These are phyloP conservation scores for Pseudopodoces humilis DNA, from an alignment of 2,113 vertebrate genomes.

Conservation along the genomic window DNA sequence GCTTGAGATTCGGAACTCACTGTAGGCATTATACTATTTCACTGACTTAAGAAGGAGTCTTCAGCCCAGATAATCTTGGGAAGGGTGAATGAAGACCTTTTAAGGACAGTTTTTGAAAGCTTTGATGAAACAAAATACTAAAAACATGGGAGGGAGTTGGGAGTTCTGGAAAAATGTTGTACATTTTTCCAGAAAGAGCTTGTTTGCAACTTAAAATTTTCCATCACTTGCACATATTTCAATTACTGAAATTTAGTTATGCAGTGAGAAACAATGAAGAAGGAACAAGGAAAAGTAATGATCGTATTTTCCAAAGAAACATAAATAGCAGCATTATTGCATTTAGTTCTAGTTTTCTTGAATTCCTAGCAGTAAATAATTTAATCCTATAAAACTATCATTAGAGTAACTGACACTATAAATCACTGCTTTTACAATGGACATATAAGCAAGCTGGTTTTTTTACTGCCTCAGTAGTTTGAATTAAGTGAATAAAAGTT, in stretches of 20 bases:
- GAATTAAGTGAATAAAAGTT: constrained; percentile 72
- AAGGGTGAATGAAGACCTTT: background rate
- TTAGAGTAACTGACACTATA: constrained; percentile 69
- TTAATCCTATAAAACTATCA: constrained; percentile 72
- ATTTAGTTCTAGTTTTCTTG: constrained; percentile 59
- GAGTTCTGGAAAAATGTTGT: background rate
- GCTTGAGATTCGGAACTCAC: background rate
- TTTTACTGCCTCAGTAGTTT: constrained; percentile 67
- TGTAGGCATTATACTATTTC: background rate
- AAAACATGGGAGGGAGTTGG: background rate
- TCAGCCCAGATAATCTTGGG: background rate
- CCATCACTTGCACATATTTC: background rate
- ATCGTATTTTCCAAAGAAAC: constrained; percentile 27
- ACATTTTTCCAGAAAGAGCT: background rate
- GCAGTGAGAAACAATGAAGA: background rate
- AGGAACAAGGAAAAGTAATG: background rate
- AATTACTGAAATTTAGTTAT: background rate
- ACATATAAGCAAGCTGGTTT: constrained; percentile 46
- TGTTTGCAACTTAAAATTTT: background rate
- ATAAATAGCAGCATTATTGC: constrained; percentile 54
- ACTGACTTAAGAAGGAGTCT: background rate
- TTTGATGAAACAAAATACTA: background rate
- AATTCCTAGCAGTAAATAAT: constrained; percentile 72
- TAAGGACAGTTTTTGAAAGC: background rate
- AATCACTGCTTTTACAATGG: constrained; percentile 72